Evolutionary conservation across 1,140 invertebrate species (phyloP).

Genomic region (Thalassaphorura encarpata): DNA sequence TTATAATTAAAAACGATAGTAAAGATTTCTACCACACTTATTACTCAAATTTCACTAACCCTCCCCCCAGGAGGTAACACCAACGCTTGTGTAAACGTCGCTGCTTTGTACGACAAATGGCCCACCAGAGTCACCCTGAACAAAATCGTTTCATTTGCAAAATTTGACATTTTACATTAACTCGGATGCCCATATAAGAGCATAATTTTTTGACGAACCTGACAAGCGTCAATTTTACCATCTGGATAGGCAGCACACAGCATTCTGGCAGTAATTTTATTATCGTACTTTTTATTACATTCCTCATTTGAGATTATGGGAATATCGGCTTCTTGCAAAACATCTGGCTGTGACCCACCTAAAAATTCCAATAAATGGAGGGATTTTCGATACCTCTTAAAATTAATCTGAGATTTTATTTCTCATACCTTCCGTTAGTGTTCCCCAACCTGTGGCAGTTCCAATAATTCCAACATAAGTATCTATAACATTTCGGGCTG

Average conservation of each 20-base stretch:
- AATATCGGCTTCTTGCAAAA: constrained; percentile 18
- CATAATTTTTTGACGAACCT: background rate
- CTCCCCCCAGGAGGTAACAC: constrained; percentile 27
- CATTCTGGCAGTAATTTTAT: constrained; percentile 19
- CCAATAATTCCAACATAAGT: constrained; percentile 13
- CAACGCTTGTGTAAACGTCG: constrained; percentile 18
- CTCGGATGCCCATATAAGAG: no score
- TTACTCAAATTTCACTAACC: constrained; percentile 1
- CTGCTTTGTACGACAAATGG: constrained; percentile 10
- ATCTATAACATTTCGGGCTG: background rate
- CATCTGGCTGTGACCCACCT: constrained; percentile 16
- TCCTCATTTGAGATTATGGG: constrained; percentile 27
- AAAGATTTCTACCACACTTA: background rate
- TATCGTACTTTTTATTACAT: constrained; percentile 19
- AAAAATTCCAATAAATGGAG: background rate
- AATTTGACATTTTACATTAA: no score
- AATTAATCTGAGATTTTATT: no score
- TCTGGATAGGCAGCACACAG: constrained; percentile 23
- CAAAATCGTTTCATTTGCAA: background rate
- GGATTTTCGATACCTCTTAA: no score
- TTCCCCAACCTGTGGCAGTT: constrained; percentile 15
- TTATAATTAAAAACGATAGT: background rate
- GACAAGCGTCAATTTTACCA: constrained; percentile 24
- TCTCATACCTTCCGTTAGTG: background rate
- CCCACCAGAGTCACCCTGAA: constrained; percentile 25